A percentile compares a stretch with the other conserved stretches of the same genome.
Evolutionary conservation across 2,113 vertebrate genomes (phyloP).

Genomic region (Pogona vitticeps): DNA sequence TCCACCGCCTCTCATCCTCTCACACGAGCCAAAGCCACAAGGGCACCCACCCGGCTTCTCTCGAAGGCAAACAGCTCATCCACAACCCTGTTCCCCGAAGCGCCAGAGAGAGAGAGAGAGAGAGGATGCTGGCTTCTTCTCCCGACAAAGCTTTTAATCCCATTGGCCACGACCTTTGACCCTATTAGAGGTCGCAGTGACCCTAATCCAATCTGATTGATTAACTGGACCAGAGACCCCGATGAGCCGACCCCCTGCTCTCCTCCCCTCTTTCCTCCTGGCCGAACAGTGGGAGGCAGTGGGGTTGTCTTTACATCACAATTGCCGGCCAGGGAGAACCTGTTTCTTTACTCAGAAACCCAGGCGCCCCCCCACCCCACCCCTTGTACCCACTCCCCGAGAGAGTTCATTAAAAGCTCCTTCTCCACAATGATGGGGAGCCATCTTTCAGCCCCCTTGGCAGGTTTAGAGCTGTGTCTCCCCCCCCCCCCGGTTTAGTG

Average conservation of each 20-base stretch:
- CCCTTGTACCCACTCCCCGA: slow-evolving; percentile 79
- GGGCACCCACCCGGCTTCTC: too few species aligned
- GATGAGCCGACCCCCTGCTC: slow-evolving; percentile 76
- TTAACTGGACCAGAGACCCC: slow-evolving; percentile 84
- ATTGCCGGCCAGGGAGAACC: slow-evolving; percentile 80
- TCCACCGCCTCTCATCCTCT: too few species aligned
- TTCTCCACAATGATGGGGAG: slow-evolving; percentile 75
- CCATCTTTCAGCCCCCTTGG: slow-evolving; percentile 77
- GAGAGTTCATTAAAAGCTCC: slow-evolving; percentile 89
- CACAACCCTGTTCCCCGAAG: slow-evolving; percentile 23
- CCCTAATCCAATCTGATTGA: slow-evolving; percentile 99
- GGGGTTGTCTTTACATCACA: slow-evolving; percentile 85
- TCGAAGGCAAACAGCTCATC: slow-evolving; percentile 72
- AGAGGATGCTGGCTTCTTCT: slow-evolving; percentile 57
- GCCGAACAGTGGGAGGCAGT: slow-evolving; percentile 77
- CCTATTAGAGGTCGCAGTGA: slow-evolving; percentile 91
- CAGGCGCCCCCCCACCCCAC: slow-evolving; percentile 80
- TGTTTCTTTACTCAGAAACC: slow-evolving; percentile 87
- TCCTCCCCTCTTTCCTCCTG: slow-evolving; percentile 76
- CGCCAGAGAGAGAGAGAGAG: neutral
- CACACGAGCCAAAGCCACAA: too few species aligned
- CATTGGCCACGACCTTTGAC: slow-evolving; percentile 89
- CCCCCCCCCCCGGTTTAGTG: slow-evolving; percentile 57
- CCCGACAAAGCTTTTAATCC: slow-evolving; percentile 90
- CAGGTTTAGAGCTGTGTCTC: slow-evolving; percentile 71